Percentiles rank a stretch among this genome's conserved stretches.
Evolutionary conservation across 2,113 vertebrate genomes (phyloP).

Genomic region (Psilopsiagon aymara): DNA sequence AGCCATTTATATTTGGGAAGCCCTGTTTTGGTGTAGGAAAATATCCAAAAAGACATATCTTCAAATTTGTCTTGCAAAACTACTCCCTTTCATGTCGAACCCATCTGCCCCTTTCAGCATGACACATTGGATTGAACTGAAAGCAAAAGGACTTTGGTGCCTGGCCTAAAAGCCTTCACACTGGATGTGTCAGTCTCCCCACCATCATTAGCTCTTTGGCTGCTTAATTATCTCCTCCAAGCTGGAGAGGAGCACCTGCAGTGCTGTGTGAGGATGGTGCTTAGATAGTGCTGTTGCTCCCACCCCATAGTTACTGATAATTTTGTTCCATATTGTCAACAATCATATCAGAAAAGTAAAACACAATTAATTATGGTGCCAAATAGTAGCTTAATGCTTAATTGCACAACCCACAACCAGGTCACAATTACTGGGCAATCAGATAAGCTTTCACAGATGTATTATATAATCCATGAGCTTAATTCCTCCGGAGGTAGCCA

Average conservation of each 20-base stretch:
- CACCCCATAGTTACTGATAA: background rate
- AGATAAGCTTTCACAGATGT: constrained; percentile 73
- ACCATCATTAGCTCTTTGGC: constrained; percentile 41
- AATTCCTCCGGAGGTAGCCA: constrained; percentile 70
- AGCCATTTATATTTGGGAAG: background rate
- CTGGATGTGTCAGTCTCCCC: background rate
- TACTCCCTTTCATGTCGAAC: fast-evolving
- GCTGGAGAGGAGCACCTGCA: constrained; percentile 55
- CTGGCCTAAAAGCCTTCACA: background rate
- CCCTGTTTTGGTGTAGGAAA: background rate
- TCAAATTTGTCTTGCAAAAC: background rate
- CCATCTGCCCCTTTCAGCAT: background rate
- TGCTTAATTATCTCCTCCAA: background rate
- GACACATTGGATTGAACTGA: background rate
- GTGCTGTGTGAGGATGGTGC: background rate
- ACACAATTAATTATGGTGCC: constrained; percentile 67
- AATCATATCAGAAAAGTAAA: constrained; percentile 60
- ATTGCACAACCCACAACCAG: constrained; percentile 66
- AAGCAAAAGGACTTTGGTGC: background rate
- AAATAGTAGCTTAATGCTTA: constrained; percentile 66
- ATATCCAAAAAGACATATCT: background rate
- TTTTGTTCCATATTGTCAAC: constrained; percentile 29
- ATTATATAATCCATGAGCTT: constrained; percentile 62
- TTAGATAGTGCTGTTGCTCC: background rate
- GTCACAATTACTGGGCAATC: constrained; percentile 73